A percentile compares a stretch with the other conserved stretches of the same genome.
Evolutionary conservation across 2,797 vertebrate genomes (phyloP).

Genomic region (Sebastes elongatus): DNA sequence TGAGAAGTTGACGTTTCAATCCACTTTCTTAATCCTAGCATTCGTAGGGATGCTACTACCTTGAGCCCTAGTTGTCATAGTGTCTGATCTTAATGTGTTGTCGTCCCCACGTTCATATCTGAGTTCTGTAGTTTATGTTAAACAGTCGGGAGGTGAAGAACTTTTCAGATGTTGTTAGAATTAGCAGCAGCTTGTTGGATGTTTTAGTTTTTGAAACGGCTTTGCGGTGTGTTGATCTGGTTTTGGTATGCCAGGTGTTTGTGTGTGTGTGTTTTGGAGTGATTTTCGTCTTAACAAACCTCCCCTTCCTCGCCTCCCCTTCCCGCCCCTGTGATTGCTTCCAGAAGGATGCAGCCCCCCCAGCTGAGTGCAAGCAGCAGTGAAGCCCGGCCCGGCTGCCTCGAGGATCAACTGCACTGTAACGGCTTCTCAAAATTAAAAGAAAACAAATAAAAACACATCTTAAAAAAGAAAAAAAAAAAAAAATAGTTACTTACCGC

Average conservation of each 20-base stretch:
- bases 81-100: background rate
- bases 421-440: constrained; percentile 88
- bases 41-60: fast-evolving
- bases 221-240: background rate
- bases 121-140: background rate
- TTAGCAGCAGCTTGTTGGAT: background rate
- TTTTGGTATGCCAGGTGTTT: background rate
- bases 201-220: constrained; percentile 18
- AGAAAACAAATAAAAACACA: constrained; percentile 79
- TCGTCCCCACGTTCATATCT: background rate
- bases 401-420: constrained; percentile 96
- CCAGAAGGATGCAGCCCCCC: constrained; percentile 96
- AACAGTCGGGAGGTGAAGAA: background rate
- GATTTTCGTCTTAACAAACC: background rate
- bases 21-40: too few species aligned
- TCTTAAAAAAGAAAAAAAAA: constrained; percentile 66
- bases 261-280: background rate
- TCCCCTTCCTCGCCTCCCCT: too few species aligned
- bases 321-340: constrained; percentile 60
- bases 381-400: constrained; percentile 90
- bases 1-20: fast-evolving
- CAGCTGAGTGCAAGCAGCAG: constrained; percentile 99
- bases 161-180: background rate
- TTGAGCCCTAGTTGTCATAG: fast-evolving
- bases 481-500: constrained; percentile 97